Evolutionary conservation across 2,888 invertebrate species (phyloP).

Genomic region (Tachina fera): DNA sequence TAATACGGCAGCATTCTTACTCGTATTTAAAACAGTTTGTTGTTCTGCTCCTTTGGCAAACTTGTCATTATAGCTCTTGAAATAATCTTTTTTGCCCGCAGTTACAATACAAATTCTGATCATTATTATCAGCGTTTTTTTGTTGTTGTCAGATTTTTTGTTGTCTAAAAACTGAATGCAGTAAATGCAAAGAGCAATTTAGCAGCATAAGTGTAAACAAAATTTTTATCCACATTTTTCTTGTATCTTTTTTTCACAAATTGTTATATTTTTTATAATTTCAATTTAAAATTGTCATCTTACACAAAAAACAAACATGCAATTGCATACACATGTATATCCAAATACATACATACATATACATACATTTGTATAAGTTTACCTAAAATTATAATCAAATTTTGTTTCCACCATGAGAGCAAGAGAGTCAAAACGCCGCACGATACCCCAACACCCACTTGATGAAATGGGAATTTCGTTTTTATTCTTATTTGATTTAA

Average conservation of each 20-base stretch:
- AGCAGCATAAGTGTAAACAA: constrained; percentile 24
- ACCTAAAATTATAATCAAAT: constrained; percentile 12
- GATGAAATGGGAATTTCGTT: constrained; percentile 3
- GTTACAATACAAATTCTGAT: background rate
- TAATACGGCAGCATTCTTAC: constrained; percentile 14
- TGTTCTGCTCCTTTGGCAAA: constrained; percentile 10
- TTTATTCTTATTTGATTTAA: background rate
- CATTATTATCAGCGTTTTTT: constrained; percentile 28
- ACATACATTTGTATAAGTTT: background rate
- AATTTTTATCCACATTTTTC: background rate
- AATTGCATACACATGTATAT: too few species aligned
- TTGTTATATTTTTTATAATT: constrained; percentile 1
- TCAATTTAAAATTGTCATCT: constrained; percentile 18
- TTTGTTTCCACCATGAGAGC: constrained; percentile 21
- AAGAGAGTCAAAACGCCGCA: constrained; percentile 65
- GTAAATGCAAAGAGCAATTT: background rate
- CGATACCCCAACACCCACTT: constrained; percentile 49
- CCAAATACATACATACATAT: background rate
- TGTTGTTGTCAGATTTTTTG: constrained; percentile 8
- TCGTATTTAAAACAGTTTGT: constrained; percentile 17
- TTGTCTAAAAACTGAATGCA: background rate
- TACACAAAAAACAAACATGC: background rate
- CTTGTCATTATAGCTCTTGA: constrained; percentile 48
- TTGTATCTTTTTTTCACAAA: constrained; percentile 6
- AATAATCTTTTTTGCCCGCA: constrained; percentile 22